Evolutionary conservation across 2,113 vertebrate genomes (phyloP).

Genomic region (Lampris incognitus): DNA sequence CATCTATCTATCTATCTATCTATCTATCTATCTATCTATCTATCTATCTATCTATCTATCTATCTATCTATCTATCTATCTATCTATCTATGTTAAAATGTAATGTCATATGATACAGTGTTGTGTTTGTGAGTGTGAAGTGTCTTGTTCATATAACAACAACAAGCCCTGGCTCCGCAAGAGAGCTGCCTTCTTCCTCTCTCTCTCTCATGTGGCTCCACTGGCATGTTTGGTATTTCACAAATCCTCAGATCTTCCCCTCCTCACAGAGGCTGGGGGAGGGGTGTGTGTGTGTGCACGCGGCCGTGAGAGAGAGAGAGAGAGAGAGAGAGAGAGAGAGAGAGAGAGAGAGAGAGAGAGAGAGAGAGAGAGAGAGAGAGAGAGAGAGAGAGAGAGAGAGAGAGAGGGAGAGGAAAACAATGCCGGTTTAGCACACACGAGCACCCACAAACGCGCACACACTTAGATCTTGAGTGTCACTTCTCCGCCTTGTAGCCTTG

Average conservation of each 20-base stretch:
- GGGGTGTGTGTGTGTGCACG: slow-evolving; percentile 52
- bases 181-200: slow-evolving; percentile 64
- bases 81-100: slow-evolving; percentile 31
- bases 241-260: slow-evolving; percentile 79
- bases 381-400: slow-evolving; percentile 28
- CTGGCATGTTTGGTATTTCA: slow-evolving; percentile 84
- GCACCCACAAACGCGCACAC: slow-evolving; percentile 4
- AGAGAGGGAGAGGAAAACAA: slow-evolving; percentile 13
- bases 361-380: slow-evolving; percentile 34
- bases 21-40: slow-evolving; percentile 9
- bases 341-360: too few species aligned
- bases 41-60: background rate
- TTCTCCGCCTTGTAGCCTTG: slow-evolving; percentile 61
- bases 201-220: slow-evolving; percentile 77
- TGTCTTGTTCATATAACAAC: slow-evolving; percentile 57
- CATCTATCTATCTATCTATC: slow-evolving; percentile 43
- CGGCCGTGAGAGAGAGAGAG: slow-evolving; percentile 48
- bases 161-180: slow-evolving; percentile 64
- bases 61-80: slow-evolving; percentile 28
- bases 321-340: background rate
- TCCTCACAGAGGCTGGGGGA: slow-evolving; percentile 66
- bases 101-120: too few species aligned
- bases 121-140: slow-evolving; percentile 37
- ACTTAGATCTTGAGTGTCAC: slow-evolving; percentile 65
- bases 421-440: slow-evolving; percentile 54